phyloP scores from a whole-genome alignment of 2,797 vertebrate genomes.

The Melanotaenia nigrans region DNA sequence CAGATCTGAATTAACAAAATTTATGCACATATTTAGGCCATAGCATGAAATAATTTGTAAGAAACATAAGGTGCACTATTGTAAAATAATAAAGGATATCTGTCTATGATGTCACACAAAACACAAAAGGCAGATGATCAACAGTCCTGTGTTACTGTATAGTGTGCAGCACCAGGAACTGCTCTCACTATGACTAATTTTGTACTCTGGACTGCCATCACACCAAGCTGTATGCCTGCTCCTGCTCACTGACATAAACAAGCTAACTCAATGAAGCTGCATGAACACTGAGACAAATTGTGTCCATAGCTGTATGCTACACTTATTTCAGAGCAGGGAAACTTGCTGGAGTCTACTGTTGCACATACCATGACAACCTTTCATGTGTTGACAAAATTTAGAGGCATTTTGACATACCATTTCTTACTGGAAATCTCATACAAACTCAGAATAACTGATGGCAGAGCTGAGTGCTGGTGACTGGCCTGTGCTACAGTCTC shows the following conservation, averaged over 20 bases:
- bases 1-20: no score
- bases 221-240: conserved; percentile 1
- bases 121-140: no score
- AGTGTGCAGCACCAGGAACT: no score
- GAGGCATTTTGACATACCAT: conserved; percentile 24
- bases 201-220: not conserved
- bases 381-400: conserved; percentile 18
- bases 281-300: conserved; percentile 23
- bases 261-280: conserved; percentile 4
- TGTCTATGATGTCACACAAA: no score
- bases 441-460: conserved; percentile 24
- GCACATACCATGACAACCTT: conserved; percentile 17
- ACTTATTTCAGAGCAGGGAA: conserved; percentile 16
- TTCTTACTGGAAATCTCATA: conserved; percentile 11
- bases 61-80: no score
- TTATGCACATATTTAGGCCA: no score
- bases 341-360: conserved; percentile 20
- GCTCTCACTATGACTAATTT: no score
- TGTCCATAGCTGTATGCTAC: conserved; percentile 11
- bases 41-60: no score
- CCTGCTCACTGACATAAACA: conserved; percentile 8
- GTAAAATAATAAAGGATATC: no score
- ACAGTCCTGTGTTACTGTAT: no score
- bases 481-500: conserved; percentile 11
- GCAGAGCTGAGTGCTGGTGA: conserved; percentile 7